Conservation (phyloP, 2,888 invertebrate species). For the Rhagonycha fulva region DNA sequence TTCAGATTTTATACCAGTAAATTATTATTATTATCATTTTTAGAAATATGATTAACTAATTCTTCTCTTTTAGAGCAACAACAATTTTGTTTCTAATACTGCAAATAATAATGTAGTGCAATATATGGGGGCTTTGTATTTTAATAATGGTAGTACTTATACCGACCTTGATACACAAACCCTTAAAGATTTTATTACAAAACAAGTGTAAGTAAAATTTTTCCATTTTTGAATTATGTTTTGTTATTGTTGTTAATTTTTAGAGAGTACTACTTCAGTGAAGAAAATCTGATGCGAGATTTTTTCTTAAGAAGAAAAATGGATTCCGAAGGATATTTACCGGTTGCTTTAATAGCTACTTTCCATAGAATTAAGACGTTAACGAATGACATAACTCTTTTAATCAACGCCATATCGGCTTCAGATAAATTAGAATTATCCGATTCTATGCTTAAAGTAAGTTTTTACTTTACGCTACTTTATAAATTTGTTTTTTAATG, state of each 20-base stretch:
- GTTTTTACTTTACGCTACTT: conserved; percentile 7
- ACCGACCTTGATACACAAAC: conserved; percentile 56
- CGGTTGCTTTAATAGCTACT: conserved; percentile 91
- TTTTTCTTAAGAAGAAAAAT: conserved; percentile 97
- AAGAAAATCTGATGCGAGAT: conserved; percentile 92
- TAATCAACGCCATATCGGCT: conserved; percentile 83
- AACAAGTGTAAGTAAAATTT: conserved; percentile 80
- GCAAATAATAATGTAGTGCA: conserved; percentile 49
- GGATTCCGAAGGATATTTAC: conserved; percentile 92
- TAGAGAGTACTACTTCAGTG: conserved; percentile 99
- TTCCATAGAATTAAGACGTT: conserved; percentile 92
- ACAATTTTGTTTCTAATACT: conserved; percentile 9
- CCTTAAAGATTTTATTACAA: conserved; percentile 82
- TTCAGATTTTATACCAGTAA: conserved; percentile 43
- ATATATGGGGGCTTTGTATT: conserved; percentile 66
- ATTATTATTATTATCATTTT: background rate
- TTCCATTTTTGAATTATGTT: background rate
- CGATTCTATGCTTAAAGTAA: conserved; percentile 72
- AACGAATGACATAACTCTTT: conserved; percentile 81
- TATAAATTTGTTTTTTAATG: background rate
- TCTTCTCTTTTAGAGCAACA: conserved; percentile 8
- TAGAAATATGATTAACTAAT: background rate
- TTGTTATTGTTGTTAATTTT: conserved; percentile 43
- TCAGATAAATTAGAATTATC: conserved; percentile 83
- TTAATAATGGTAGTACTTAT: conserved; percentile 56